Base-by-base conservation (phyloP, 2,113 vertebrate genomes). In the Tachuris rubrigastra region DNA sequence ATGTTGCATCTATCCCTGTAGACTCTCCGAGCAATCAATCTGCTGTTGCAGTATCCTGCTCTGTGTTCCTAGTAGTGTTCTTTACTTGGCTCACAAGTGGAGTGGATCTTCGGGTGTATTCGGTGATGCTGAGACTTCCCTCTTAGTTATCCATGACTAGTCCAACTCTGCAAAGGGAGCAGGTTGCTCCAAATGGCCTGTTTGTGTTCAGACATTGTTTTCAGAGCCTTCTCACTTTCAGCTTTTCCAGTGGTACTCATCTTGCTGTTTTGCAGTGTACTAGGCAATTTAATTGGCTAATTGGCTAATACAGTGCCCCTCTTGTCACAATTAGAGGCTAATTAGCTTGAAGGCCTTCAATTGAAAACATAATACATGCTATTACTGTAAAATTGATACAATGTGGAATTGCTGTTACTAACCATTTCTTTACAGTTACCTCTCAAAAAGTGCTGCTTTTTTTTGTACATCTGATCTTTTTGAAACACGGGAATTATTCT, bases 1-100 rank as follows among this genome's bases (percentile, higher is more conserved):
- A 97, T 98, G 88, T 97, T 98, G 96, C 98, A 98, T 98, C 98
- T 98, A 22, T 98, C 97, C 98, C 97, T 97, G 97, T 97, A 98
- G 97, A 96, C 92, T 97, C 96, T 98, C 96, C 63, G 42, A 96
- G 96, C 97, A 89, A 75, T 95, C 90, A 93, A 95, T 95, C 96
- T 97, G 81, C 96, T 96, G 92, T 87, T 96, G 95, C 95, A 97
- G 95, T 97, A 74, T 96, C 97, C 97, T 90, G 92, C 94, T 97
- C 96, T 98, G 90, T 95, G 96, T 98, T 98, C 97, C 97, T 98
- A 42, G 76, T 96, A 97, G 95, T 33, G 95, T 96, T 98, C 97
- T 98, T 98, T 96, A 95, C 97, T 98, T 97, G 96, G 87, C 91
- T 97, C 95, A 17, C 55, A 66, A 96, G 83, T 93, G 94, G 94